Evolutionary conservation across 1,140 invertebrate species (phyloP).

Genomic region (Drosophila nigromelanica): DNA sequence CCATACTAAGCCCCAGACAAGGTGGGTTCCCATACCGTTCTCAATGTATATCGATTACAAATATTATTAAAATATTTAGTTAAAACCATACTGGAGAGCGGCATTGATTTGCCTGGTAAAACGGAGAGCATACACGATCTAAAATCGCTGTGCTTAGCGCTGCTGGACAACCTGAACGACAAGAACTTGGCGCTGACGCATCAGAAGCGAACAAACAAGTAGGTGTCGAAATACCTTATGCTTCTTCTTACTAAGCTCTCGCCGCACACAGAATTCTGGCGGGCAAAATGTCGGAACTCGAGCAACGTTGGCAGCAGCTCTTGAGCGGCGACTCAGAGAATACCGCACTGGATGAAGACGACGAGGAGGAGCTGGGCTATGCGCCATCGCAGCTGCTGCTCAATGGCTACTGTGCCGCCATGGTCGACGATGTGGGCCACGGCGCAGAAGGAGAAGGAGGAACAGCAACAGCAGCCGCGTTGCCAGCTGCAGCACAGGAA

Average conservation of each 20-base stretch:
- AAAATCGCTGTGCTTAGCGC: slow-evolving; percentile 89
- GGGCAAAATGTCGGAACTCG: slow-evolving; percentile 86
- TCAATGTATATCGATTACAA: not conserved
- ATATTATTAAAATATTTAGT: slow-evolving; percentile 83
- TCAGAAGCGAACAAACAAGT: slow-evolving; percentile 93
- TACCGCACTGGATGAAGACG: slow-evolving; percentile 33
- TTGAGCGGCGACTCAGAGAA: slow-evolving; percentile 57
- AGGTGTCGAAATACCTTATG: not conserved
- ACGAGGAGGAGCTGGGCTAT: slow-evolving; percentile 67
- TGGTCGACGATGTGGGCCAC: slow-evolving; percentile 83
- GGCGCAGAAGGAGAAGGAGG: slow-evolving; percentile 19
- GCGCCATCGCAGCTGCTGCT: slow-evolving; percentile 86
- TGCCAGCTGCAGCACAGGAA: slow-evolving; percentile 39
- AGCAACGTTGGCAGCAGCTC: slow-evolving; percentile 84
- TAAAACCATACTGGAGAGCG: slow-evolving; percentile 87
- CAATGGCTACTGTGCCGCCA: slow-evolving; percentile 85
- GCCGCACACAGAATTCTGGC: slow-evolving; percentile 85
- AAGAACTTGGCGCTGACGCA: slow-evolving; percentile 92
- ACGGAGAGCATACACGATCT: slow-evolving; percentile 90
- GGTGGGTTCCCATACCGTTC: slow-evolving; percentile 71
- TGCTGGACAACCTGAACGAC: slow-evolving; percentile 93
- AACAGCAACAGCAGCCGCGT: slow-evolving; percentile 22
- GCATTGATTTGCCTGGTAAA: slow-evolving; percentile 87
- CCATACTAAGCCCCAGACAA: slow-evolving; percentile 87
- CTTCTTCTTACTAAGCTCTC: not conserved